Conservation (phyloP, 2,797 vertebrate species). For the Enoplosus armatus region DNA sequence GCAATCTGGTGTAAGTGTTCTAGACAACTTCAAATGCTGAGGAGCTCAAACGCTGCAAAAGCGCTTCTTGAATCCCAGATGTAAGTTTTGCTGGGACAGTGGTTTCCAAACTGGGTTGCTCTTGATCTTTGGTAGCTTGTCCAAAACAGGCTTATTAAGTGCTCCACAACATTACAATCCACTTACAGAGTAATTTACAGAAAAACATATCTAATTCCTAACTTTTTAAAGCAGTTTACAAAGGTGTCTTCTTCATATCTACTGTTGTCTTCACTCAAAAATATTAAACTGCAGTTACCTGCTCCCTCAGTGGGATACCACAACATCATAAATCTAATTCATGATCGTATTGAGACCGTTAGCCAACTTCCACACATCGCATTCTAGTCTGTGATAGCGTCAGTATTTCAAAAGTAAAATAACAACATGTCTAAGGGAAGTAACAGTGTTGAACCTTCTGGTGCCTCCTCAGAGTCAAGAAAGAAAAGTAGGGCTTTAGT, state of each 20-base stretch:
- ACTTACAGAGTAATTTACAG: background rate
- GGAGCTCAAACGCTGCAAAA: conserved; percentile 61
- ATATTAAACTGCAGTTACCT: conserved; percentile 22
- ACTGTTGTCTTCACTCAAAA: conserved; percentile 17
- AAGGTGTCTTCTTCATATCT: background rate
- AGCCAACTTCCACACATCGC: conserved; percentile 11
- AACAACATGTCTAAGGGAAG: conserved; percentile 38
- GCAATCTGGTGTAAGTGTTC: conserved; percentile 64
- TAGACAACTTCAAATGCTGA: conserved; percentile 72
- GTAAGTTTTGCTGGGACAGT: conserved; percentile 17
- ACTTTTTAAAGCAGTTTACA: conserved; percentile 13
- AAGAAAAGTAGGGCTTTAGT: conserved; percentile 10
- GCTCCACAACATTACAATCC: background rate
- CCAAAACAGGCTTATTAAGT: background rate
- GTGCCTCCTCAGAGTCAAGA: conserved; percentile 5
- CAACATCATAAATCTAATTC: conserved; percentile 51
- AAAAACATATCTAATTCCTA: background rate
- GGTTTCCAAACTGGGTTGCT: conserved; percentile 18
- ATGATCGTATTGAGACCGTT: conserved; percentile 32
- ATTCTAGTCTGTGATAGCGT: conserved; percentile 1
- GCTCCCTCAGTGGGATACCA: conserved; percentile 23
- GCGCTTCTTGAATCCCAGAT: conserved; percentile 40
- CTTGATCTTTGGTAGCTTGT: background rate
- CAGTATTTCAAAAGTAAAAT: conserved; percentile 54
- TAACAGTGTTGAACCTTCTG: background rate